Percentiles rank a stretch among this genome's conserved stretches.
These are phyloP conservation scores for Apocrypta bakeri DNA, from an alignment of 1,140 invertebrate species.

Conservation along the genomic window DNA sequence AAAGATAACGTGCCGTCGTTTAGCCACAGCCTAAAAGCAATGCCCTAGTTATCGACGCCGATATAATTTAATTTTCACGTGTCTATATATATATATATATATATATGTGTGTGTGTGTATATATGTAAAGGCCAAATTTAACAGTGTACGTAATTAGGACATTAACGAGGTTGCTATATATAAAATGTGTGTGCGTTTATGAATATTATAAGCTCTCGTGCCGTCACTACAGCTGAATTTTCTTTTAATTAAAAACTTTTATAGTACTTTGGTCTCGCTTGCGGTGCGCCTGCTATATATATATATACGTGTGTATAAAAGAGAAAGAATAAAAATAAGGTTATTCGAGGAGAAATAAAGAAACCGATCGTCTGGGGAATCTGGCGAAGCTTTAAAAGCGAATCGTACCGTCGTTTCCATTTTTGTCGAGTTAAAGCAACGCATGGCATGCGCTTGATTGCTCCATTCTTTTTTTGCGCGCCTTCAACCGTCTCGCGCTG, in stretches of 20 bases:
- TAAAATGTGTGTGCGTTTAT: background rate
- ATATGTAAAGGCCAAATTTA: conserved; percentile 33
- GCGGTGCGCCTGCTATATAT: background rate
- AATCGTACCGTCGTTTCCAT: conserved; percentile 36
- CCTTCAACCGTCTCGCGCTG: background rate
- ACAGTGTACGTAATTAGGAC: conserved; percentile 28
- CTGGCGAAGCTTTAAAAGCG: conserved; percentile 19
- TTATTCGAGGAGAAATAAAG: conserved; percentile 3
- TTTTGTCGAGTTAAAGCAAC: conserved; percentile 1
- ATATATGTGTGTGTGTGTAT: too few relatives aligned
- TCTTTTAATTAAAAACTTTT: conserved; percentile 8
- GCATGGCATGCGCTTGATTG: conserved; percentile 46
- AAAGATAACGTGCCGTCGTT: conserved; percentile 16
- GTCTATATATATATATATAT: too few relatives aligned
- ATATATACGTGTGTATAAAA: too few relatives aligned
- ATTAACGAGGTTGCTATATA: conserved; percentile 16
- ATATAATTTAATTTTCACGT: conserved; percentile 18
- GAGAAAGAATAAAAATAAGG: background rate
- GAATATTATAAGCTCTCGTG: background rate
- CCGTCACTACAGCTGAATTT: background rate
- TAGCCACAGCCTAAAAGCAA: background rate
- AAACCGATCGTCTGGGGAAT: conserved; percentile 36
- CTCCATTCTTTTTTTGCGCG: background rate
- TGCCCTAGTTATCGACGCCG: conserved; percentile 16
- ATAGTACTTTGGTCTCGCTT: background rate